phyloP scores from a whole-genome alignment of 2,888 invertebrate species.

The Drosophila lacicola region DNA sequence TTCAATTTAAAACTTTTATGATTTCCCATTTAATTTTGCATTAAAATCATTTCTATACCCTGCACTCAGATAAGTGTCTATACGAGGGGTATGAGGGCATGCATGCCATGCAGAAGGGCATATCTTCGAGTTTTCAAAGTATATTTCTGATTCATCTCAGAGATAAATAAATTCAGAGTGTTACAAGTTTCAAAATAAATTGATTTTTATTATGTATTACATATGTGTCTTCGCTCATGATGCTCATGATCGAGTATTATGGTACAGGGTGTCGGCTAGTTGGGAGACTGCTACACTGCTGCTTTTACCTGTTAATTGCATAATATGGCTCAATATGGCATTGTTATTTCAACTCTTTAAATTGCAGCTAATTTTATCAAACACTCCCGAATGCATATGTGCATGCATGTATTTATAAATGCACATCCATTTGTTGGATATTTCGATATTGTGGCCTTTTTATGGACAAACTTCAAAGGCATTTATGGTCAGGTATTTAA shows the following conservation, averaged over 20 bases:
- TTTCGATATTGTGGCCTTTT: not conserved
- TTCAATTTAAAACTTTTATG: conserved; percentile 33
- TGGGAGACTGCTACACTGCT: not conserved
- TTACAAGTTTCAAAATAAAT: too few species aligned
- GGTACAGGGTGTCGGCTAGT: not conserved
- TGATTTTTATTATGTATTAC: too few species aligned
- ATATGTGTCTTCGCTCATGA: too few species aligned
- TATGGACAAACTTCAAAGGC: too few species aligned
- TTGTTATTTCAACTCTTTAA: not conserved
- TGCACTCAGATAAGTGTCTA: not conserved
- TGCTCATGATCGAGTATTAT: too few species aligned
- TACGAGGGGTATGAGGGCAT: not conserved
- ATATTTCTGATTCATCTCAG: too few species aligned
- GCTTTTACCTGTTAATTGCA: not conserved
- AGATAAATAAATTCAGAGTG: too few species aligned
- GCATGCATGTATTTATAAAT: too few species aligned
- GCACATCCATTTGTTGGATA: not conserved
- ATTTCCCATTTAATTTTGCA: conserved; percentile 34
- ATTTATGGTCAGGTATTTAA: too few species aligned
- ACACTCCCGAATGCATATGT: not conserved
- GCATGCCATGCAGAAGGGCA: too few species aligned
- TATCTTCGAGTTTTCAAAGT: too few species aligned
- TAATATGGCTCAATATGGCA: not conserved
- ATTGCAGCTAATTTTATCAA: not conserved
- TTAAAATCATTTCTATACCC: conserved; percentile 21